phyloP scores from a whole-genome alignment of 2,888 invertebrate genomes.

The Caenorhabditis macrosperma region DNA sequence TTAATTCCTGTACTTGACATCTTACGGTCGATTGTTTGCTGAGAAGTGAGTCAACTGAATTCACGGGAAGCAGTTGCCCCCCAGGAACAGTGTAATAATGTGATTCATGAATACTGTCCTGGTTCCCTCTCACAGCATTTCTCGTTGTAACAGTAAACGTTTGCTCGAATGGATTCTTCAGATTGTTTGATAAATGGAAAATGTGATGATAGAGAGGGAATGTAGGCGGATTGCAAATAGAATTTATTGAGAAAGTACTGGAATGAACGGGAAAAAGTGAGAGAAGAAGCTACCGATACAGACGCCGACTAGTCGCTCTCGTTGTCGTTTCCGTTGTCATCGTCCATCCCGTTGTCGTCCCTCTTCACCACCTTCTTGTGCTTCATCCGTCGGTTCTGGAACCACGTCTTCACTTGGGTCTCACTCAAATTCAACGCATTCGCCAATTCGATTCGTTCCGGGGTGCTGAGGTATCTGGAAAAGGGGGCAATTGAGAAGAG shows the following conservation, averaged over 20 bases:
- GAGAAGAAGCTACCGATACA: not conserved
- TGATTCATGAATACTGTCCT: no score
- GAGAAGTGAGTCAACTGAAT: not conserved
- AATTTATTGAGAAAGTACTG: not conserved
- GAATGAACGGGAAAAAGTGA: not conserved
- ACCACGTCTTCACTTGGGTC: conserved; percentile 86
- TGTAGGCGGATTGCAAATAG: no score
- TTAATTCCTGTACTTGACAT: not conserved
- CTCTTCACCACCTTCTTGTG: conserved; percentile 89
- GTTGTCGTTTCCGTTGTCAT: conserved; percentile 45
- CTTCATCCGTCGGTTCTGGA: conserved; percentile 97
- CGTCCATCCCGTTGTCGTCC: conserved; percentile 52
- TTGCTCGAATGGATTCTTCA: no score
- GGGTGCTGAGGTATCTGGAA: conserved; percentile 75
- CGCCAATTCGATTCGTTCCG: conserved; percentile 78
- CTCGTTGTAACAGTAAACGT: no score
- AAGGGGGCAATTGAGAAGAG: not conserved
- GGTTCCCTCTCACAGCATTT: no score
- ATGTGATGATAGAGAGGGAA: not conserved
- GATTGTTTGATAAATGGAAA: not conserved
- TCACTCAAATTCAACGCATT: conserved; percentile 83
- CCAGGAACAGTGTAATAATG: not conserved
- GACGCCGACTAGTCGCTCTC: conserved; percentile 47
- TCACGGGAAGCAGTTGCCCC: not conserved
- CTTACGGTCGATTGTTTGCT: not conserved